Evolutionary conservation across 2,797 vertebrate genomes (phyloP).

Genomic region (Cossypha heuglini): DNA sequence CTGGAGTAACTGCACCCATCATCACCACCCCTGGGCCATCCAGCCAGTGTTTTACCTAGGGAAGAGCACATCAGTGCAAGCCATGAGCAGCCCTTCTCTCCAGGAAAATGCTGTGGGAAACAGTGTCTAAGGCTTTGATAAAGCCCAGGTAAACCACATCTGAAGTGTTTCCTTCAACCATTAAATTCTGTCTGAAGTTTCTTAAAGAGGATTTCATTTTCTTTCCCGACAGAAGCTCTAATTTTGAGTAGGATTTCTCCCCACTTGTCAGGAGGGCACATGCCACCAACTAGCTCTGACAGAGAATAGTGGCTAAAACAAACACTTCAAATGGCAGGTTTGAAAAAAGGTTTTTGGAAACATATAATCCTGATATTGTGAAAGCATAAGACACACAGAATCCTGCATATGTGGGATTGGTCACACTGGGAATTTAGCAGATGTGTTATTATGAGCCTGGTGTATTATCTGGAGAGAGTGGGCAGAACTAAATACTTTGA

Average conservation of each 20-base stretch:
- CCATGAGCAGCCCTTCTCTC: neutral
- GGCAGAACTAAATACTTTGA: neutral
- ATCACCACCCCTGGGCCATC: neutral
- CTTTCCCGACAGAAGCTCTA: neutral
- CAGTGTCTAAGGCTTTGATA: neutral
- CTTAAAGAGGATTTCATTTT: neutral
- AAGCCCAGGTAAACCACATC: neutral
- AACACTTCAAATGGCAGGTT: neutral
- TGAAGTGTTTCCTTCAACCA: neutral
- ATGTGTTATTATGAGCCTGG: neutral
- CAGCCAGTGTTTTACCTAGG: neutral
- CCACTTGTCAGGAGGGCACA: neutral
- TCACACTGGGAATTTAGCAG: neutral
- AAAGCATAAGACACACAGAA: neutral
- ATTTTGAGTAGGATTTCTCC: neutral
- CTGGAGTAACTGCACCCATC: neutral
- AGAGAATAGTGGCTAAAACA: neutral
- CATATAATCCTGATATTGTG: neutral
- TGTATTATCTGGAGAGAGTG: neutral
- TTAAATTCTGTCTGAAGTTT: neutral
- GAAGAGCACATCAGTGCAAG: neutral
- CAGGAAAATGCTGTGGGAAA: neutral
- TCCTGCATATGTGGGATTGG: neutral
- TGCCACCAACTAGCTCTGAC: neutral
- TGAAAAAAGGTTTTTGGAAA: slow-evolving; percentile 2